Base-by-base conservation (phyloP, 2,113 vertebrate species). In the Bagarius yarrelli region DNA sequence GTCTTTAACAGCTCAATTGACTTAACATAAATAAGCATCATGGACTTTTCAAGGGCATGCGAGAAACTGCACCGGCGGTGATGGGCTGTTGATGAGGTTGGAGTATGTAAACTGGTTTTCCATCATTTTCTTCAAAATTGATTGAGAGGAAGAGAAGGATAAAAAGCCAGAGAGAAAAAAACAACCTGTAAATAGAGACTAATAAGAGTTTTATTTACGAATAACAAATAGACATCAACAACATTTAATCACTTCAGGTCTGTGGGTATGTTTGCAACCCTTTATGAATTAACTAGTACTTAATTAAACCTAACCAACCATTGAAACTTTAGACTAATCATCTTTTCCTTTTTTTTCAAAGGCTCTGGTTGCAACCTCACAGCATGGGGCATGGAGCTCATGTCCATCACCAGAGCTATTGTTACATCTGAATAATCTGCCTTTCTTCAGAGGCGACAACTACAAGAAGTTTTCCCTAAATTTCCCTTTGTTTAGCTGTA, bases 111-210 rank as follows among this genome's bases (percentile, higher is more conserved):
- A 99, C 91, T 99, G 98, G 91, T 99, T 96, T 69, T 97, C 93
- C 96, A 99, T 99, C 98, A 99, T 98, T 91, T 99, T 97, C 96
- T 98, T 98, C 23, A 99, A 96, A 82, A 99, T 96, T 99, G 59
- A 78, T 60, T 73, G 55, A 55, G 56, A 69, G 44, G 79, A n/a
- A 60, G 25, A 72, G 53, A 71, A 56, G 44, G 44, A 47, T n/a
- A n/a, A n/a, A 61, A 15, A 36, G 14, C 40, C 63, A 56, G 55
- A 53, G 61, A 57, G 57, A 56, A n/a, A n/a, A n/a, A n/a, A n/a
- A n/a, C n/a, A n/a, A n/a, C n/a, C n/a, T n/a, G n/a, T 50, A 57
- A 69, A 44, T 16, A 30, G 36, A 56, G n/a, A 55, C n/a, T 30
- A 30, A 16, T 16, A 32, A 63, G 15, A 18, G 14, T 64, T 21